phyloP scores from a whole-genome alignment of 2,797 vertebrate species.

The Lithobates sylvaticus region DNA sequence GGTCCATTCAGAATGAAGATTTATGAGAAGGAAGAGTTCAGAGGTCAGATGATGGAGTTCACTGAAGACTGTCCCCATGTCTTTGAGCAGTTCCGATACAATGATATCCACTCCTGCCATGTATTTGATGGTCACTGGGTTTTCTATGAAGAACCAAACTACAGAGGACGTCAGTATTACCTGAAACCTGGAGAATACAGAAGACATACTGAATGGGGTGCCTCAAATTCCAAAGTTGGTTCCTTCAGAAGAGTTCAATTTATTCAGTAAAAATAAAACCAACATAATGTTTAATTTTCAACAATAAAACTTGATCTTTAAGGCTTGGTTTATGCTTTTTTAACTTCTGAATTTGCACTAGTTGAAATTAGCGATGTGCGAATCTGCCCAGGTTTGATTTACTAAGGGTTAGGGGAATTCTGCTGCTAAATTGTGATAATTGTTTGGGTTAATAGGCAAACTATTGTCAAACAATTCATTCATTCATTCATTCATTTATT shows the following conservation, averaged over 20 bases:
- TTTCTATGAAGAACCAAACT: conserved; percentile 49
- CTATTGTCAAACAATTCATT: no score
- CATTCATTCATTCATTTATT: no score
- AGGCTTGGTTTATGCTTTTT: no score
- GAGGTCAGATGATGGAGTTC: conserved; percentile 40
- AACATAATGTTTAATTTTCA: no score
- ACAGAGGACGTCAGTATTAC: conserved; percentile 48
- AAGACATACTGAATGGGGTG: conserved; percentile 41
- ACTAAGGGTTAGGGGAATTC: no score
- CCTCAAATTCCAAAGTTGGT: conserved; percentile 15
- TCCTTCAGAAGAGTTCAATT: conserved; percentile 35
- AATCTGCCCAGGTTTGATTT: no score
- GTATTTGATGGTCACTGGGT: conserved; percentile 52
- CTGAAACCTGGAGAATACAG: conserved; percentile 48
- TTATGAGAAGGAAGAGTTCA: conserved; percentile 35
- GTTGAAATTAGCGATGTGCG: no score
- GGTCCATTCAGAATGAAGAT: conserved; percentile 51
- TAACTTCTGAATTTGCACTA: no score
- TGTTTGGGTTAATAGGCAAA: no score
- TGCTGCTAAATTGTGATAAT: no score
- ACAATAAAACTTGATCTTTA: no score
- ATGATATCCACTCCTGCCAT: conserved; percentile 13
- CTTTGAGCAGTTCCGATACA: conserved; percentile 20
- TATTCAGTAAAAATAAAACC: background rate
- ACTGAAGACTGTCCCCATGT: conserved; percentile 8